Evolutionary conservation across 2,888 invertebrate species (phyloP).

Genomic region (Tetrapedia diversipes): DNA sequence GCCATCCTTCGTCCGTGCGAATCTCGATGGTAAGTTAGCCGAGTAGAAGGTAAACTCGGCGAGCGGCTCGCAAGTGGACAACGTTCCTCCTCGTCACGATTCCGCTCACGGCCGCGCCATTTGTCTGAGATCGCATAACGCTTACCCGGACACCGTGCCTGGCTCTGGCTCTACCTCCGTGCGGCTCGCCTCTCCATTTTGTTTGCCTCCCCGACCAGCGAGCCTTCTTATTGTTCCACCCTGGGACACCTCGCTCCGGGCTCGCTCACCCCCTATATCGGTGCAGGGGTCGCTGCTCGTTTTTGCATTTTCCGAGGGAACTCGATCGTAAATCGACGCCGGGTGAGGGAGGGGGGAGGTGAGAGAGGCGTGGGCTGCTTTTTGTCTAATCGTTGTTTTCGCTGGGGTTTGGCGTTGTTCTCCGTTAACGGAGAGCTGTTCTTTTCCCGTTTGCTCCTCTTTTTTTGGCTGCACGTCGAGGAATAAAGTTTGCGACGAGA

Average conservation of each 20-base stretch:
- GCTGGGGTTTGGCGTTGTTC: not conserved
- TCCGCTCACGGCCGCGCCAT: conserved; percentile 71
- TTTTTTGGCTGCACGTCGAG: not conserved
- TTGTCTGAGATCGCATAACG: conserved; percentile 76
- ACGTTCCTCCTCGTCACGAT: conserved; percentile 55
- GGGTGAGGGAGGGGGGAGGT: too few species aligned
- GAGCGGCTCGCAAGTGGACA: conserved; percentile 65
- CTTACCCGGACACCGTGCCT: conserved; percentile 65
- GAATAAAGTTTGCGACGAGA: too few species aligned
- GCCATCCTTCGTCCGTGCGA: conserved; percentile 63
- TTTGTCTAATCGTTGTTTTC: not conserved
- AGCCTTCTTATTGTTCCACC: conserved; percentile 47
- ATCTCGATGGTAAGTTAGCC: conserved; percentile 67
- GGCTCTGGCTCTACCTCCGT: conserved; percentile 49
- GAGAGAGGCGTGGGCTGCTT: not conserved
- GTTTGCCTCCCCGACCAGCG: conserved; percentile 48
- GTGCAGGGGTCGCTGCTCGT: conserved; percentile 3
- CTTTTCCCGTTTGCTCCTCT: too few species aligned
- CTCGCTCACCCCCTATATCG: not conserved
- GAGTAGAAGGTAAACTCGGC: conserved; percentile 64
- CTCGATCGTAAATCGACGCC: conserved; percentile 23
- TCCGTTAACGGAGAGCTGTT: not conserved
- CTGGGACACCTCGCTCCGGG: not conserved
- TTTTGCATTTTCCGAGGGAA: conserved; percentile 34
- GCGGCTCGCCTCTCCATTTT: conserved; percentile 61